These are phyloP conservation scores for Pyrgilauda ruficollis DNA, from an alignment of 2,113 vertebrate species.

Conservation along the genomic window DNA sequence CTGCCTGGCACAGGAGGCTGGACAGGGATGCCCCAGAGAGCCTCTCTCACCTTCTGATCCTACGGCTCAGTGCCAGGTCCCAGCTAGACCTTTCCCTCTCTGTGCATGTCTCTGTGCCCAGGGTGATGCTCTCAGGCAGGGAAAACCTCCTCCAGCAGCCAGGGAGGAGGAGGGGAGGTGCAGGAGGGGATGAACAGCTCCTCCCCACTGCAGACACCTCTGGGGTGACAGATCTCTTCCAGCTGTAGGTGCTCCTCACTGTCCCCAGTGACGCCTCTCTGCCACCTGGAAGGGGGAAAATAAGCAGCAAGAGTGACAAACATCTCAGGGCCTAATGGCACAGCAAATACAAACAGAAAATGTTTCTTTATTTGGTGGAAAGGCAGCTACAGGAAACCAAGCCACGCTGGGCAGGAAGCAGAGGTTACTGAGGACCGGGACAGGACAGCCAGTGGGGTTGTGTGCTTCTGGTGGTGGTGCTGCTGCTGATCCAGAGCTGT, in stretches of 20 bases:
- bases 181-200: background rate
- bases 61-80: background rate
- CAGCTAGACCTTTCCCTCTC: background rate
- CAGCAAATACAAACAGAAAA: background rate
- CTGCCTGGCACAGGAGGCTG: background rate
- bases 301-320: background rate
- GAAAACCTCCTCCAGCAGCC: background rate
- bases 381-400: conserved; percentile 20
- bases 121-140: background rate
- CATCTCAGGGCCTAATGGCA: background rate
- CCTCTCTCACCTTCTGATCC: background rate
- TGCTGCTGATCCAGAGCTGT: background rate
- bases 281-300: background rate
- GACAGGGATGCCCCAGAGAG: background rate
- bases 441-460: background rate
- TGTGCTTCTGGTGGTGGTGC: accelerated
- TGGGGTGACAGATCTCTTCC: background rate
- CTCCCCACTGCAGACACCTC: background rate
- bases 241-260: background rate
- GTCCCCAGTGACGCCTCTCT: background rate
- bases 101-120: background rate
- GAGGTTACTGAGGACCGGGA: conserved; percentile 8
- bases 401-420: conserved; percentile 28
- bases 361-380: background rate
- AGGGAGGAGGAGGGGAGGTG: background rate